Evolutionary conservation across 2,888 invertebrate genomes (phyloP).

Genomic region (Mesorhabditis belari): DNA sequence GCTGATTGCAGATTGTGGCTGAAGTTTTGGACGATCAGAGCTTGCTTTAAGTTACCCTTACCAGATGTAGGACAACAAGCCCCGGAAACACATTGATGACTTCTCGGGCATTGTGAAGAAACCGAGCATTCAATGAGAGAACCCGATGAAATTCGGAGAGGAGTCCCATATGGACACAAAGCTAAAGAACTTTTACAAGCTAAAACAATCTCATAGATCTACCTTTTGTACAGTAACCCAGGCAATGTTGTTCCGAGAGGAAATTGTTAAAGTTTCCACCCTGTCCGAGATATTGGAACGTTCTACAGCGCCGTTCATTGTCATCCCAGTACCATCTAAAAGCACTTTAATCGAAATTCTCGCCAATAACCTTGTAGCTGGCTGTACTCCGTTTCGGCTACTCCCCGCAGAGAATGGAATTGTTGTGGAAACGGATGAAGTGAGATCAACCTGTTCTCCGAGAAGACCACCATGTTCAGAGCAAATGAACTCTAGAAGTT

Average conservation of each 20-base stretch:
- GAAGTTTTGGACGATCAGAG: neutral
- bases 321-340: conserved; percentile 35
- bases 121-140: conserved; percentile 22
- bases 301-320: conserved; percentile 19
- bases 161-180: conserved; percentile 17
- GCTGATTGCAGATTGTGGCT: conserved; percentile 33
- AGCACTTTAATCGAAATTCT: neutral
- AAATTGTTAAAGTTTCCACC: conserved; percentile 51
- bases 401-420: conserved; percentile 26
- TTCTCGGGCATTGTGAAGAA: conserved; percentile 33
- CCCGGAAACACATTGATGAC: conserved; percentile 29
- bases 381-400: conserved; percentile 15
- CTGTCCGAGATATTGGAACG: conserved; percentile 42
- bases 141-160: conserved; percentile 19
- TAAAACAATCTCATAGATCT: neutral
- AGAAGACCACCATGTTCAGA: conserved; percentile 25
- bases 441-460: conserved; percentile 9
- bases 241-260: conserved; percentile 27
- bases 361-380: conserved; percentile 10
- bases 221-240: conserved; percentile 30
- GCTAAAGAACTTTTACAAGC: neutral
- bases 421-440: neutral
- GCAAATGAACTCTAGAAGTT: conserved; percentile 25
- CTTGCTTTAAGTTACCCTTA: too few species aligned
- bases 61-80: conserved; percentile 41